Conservation (phyloP, 2,888 invertebrate species). For the Dicranocentrus wangi region DNA sequence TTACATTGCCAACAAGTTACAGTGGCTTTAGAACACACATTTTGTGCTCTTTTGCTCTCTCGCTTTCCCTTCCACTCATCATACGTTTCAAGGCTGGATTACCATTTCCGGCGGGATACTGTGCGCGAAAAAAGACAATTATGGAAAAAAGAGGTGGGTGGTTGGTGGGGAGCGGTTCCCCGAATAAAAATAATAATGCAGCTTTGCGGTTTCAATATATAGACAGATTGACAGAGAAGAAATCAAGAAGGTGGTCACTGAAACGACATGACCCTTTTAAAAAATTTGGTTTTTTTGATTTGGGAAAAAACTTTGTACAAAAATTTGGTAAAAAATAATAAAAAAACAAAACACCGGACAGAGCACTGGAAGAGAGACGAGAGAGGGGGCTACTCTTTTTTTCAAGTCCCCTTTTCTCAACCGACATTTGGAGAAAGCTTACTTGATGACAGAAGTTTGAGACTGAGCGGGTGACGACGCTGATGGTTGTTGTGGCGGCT, state of each 20-base stretch:
- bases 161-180: too few species aligned
- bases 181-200: constrained; percentile 12
- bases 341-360: constrained; percentile 40
- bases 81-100: too few species aligned
- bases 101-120: too few species aligned
- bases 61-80: too few species aligned
- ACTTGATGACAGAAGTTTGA: constrained; percentile 52
- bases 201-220: constrained; percentile 9
- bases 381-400: constrained; percentile 13
- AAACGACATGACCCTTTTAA: constrained; percentile 23
- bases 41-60: too few species aligned
- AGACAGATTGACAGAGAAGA: constrained; percentile 51
- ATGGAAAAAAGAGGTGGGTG: too few species aligned
- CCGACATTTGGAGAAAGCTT: constrained; percentile 31
- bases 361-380: constrained; percentile 46
- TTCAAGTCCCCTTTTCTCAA: constrained; percentile 3
- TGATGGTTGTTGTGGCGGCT: constrained; percentile 49
- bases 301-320: constrained; percentile 3
- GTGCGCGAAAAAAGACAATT: too few species aligned
- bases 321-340: constrained; percentile 7
- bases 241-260: constrained; percentile 25
- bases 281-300: constrained; percentile 14
- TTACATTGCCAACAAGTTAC: too few species aligned
- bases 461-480: constrained; percentile 50
- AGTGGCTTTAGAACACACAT: too few species aligned